These are phyloP conservation scores for Monoplex corrugatus DNA, from an alignment of 2,888 invertebrate species.

Conservation along the genomic window DNA sequence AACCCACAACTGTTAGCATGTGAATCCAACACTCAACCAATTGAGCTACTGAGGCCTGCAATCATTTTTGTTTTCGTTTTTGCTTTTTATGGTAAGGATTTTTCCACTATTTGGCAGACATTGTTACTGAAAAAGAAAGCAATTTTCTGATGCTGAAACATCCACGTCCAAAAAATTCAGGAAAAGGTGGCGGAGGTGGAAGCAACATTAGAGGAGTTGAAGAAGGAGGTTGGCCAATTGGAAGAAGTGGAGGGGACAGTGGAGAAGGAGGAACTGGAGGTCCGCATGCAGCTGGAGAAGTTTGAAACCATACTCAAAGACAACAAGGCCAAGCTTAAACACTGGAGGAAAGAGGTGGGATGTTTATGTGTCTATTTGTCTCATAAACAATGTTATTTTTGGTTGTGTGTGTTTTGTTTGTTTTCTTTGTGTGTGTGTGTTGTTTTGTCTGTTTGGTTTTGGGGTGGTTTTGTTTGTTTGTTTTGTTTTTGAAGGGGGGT, in stretches of 20 bases:
- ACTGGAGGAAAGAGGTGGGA: slow-evolving; percentile 81
- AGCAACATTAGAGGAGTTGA: slow-evolving; percentile 75
- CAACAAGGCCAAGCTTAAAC: slow-evolving; percentile 77
- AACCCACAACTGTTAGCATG: too few relatives aligned
- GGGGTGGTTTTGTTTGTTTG: neutral
- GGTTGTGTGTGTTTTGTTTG: too few relatives aligned
- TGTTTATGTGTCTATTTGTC: neutral
- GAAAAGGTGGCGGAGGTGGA: slow-evolving; percentile 57
- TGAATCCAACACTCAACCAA: too few relatives aligned
- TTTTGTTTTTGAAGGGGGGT: too few relatives aligned
- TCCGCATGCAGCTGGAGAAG: slow-evolving; percentile 87
- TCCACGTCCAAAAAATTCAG: slow-evolving; percentile 27
- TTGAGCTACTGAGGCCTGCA: too few relatives aligned
- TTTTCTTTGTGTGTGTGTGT: too few relatives aligned
- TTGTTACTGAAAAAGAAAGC: too few relatives aligned
- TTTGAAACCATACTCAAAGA: slow-evolving; percentile 79
- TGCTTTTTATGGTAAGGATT: too few relatives aligned
- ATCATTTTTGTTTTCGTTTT: too few relatives aligned
- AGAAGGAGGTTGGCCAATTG: slow-evolving; percentile 68
- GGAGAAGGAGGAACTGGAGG: slow-evolving; percentile 88
- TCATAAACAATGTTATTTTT: neutral
- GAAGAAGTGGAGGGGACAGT: slow-evolving; percentile 80
- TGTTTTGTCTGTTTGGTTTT: neutral
- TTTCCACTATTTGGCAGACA: too few relatives aligned
- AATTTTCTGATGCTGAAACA: neutral